A percentile compares a stretch with the other conserved stretches of the same genome.
These are phyloP conservation scores for Struthio camelus DNA, from an alignment of 2,113 vertebrate species.

Conservation along the genomic window DNA sequence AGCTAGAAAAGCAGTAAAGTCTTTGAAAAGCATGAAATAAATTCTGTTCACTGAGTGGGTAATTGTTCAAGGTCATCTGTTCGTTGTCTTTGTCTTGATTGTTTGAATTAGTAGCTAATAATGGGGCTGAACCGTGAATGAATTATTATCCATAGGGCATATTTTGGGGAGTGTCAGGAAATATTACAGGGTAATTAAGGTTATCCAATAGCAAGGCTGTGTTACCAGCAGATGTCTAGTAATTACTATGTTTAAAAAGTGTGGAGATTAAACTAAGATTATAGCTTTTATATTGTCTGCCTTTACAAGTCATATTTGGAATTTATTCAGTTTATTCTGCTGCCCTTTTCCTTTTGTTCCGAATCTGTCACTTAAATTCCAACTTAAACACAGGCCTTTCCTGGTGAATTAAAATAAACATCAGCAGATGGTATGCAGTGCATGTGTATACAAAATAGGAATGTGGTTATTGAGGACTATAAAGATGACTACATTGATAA, in stretches of 20 bases:
- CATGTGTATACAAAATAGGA: conserved; percentile 69
- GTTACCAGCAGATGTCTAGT: conserved; percentile 81
- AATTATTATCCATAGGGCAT: conserved; percentile 79
- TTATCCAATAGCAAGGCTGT: conserved; percentile 78
- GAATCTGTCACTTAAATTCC: conserved; percentile 75
- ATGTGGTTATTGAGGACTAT: conserved; percentile 6
- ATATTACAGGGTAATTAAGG: conserved; percentile 83
- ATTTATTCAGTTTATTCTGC: conserved; percentile 78
- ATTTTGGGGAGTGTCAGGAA: conserved; percentile 82
- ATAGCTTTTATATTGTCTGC: conserved; percentile 82
- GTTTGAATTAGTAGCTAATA: conserved; percentile 82
- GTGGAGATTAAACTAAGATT: conserved; percentile 78
- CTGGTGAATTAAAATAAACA: conserved; percentile 76
- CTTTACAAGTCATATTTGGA: conserved; percentile 81
- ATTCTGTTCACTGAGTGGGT: conserved; percentile 73
- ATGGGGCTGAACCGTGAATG: conserved; percentile 78
- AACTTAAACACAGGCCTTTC: conserved; percentile 75
- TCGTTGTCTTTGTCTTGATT: conserved; percentile 77
- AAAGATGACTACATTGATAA: conserved; percentile 48
- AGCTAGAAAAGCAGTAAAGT: conserved; percentile 44
- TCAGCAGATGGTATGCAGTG: conserved; percentile 72
- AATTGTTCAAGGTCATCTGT: conserved; percentile 80
- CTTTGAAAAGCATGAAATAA: conserved; percentile 77
- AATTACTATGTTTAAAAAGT: conserved; percentile 84
- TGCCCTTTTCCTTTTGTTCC: conserved; percentile 79